Base-by-base conservation (phyloP, 2,797 vertebrate species). In the Melanotaenia pygmaea region DNA sequence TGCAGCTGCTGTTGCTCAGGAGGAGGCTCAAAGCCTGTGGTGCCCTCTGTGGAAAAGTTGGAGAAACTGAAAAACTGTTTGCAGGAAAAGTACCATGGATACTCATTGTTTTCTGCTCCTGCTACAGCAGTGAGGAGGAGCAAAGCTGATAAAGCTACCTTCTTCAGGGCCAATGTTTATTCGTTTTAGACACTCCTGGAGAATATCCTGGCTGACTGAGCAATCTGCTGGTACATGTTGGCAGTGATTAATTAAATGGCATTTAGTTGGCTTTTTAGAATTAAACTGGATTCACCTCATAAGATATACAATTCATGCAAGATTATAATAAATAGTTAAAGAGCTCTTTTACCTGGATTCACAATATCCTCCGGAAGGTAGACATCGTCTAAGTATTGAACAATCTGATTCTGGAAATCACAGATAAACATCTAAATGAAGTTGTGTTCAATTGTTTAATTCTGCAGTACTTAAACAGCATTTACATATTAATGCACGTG, bases 11-110 rank as follows among this genome's bases (percentile, higher is more conserved):
- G 92, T 89, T 91, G 89, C 89, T 91, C 90, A 13, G 89, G 81
- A 84, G 81, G 85, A 86, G 70, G 68, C 87, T 89, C 78, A 50
- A 81, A 90, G 86, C 59, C 86, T 70, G 88, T 28, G 34, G 71
- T 79, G 83, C 43, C 84, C 74, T 90, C 89, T 89, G 86, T 87
- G 86, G 86, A 87, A 86, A 90, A 92, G 89, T 93, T 92, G 76
- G 78, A 84, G 74, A 80, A 86, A 81, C 51, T 59, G 64, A 84
- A 63, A 74, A 72, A 70, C 1, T 61, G 63, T 63, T 77, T 77
- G 34, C 22, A 34, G 70, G 57, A 72, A 30, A 85, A 85, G 69
- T 77, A 71, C 34, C 57, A 53, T 1, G 54, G 58, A 62, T 69
- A 28, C 30, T 72, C 32, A 75, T 75, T 28, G 70, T 64, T 73